Evolutionary conservation across 2,797 vertebrate species (phyloP), one percentile per base, ranked within the genome.

Genomic region (Peromyscus melanophrys): DNA sequence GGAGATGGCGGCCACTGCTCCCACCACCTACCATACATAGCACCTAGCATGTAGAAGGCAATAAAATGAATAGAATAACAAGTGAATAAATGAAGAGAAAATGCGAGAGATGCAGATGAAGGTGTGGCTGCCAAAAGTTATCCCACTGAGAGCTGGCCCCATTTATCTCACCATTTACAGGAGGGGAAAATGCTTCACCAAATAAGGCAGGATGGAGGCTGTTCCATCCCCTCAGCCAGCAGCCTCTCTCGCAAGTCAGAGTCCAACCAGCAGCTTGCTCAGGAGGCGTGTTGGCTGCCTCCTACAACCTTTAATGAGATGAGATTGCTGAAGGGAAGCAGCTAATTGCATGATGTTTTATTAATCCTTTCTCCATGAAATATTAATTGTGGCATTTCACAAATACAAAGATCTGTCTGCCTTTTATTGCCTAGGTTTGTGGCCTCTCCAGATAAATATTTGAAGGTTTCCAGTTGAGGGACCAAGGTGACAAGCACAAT

Each of bases 311-410:
- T 63, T 98, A 98, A 98, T 98, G 97, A 98, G 93, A 90, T 96
- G 94, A 67, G 98, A 98, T 94, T 97, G 97, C 96, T 98, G 95
- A 98, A 94, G 98, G 97, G 90, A 98, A 98, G 97, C 97, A 97
- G 98, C 98, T 98, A 98, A 98, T 97, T 98, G 85, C 86, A 59
- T 95, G 76, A 98, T 98, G 95, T 98, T 98, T 99, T 98, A 99
- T 98, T 98, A 98, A 98, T 98, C 87, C 59, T 97, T 95, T 95
- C 84, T 76, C 98, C 95, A 97, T 98, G 78, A 98, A 99, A 98
- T 95, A 90, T 98, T 99, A 98, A 98, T 96, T 90, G 89, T 84
- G 92, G 96, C 94, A 92, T 97, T 97, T 97, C 96, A 92, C 90
- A 97, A 94, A 97, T 93, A 95, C 0, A 6, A 86, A 95, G 83